phyloP scores from a whole-genome alignment of 2,888 invertebrate genomes.

The Agriopis leucophaearia region DNA sequence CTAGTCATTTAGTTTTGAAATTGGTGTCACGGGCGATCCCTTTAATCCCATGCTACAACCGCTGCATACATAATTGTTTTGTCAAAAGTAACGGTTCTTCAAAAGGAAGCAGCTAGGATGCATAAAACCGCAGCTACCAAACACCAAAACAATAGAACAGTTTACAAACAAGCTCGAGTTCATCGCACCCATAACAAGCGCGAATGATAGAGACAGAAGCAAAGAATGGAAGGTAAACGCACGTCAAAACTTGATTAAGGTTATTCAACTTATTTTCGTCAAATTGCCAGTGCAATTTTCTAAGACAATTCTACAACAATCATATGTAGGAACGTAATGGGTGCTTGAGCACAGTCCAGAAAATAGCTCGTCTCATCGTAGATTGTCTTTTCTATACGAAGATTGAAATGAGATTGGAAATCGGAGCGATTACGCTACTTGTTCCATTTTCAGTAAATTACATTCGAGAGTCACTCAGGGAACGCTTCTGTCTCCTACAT shows the following conservation, averaged over 20 bases:
- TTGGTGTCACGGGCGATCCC: constrained; percentile 7
- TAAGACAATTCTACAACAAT: constrained; percentile 54
- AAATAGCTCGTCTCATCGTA: constrained; percentile 36
- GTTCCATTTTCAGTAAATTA: constrained; percentile 16
- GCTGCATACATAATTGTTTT: constrained; percentile 20
- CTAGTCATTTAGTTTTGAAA: background rate
- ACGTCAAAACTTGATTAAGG: constrained; percentile 62
- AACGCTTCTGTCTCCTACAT: constrained; percentile 12
- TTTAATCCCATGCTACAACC: constrained; percentile 5
- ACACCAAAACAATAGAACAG: constrained; percentile 55
- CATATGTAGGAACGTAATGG: constrained; percentile 42
- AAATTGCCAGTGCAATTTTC: constrained; percentile 67
- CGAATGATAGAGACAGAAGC: constrained; percentile 59
- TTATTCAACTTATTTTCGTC: constrained; percentile 73
- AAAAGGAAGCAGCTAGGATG: constrained; percentile 30
- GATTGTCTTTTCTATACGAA: constrained; percentile 30
- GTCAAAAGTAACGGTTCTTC: constrained; percentile 32
- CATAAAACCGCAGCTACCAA: constrained; percentile 34
- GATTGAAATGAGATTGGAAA: constrained; percentile 29
- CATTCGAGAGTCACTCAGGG: constrained; percentile 9
- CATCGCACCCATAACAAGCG: constrained; percentile 60
- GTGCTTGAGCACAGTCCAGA: constrained; percentile 39
- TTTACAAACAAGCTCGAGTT: constrained; percentile 75
- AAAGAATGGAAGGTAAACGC: constrained; percentile 56
- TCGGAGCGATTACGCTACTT: constrained; percentile 22